Evolutionary conservation across 2,797 vertebrate genomes (phyloP).

Genomic region (Melanotaenia boesemani): DNA sequence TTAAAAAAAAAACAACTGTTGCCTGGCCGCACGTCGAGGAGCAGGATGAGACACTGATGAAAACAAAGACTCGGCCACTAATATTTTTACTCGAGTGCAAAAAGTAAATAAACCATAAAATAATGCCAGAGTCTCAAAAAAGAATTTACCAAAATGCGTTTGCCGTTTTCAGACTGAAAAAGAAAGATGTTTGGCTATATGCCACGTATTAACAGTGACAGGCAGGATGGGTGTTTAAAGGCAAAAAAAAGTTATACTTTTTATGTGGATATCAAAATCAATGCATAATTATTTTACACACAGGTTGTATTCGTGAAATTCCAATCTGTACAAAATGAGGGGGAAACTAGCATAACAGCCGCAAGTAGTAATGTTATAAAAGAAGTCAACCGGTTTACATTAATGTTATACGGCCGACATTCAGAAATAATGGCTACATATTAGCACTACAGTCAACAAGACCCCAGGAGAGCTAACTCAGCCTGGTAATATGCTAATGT

Average conservation of each 20-base stretch:
- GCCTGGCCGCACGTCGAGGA: slow-evolving; percentile 62
- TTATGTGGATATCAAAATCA: background rate
- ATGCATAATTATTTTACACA: too few relatives aligned
- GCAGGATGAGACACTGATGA: slow-evolving; percentile 43
- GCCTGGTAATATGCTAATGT: slow-evolving; percentile 66
- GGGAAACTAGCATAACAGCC: background rate
- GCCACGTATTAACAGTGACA: slow-evolving; percentile 14
- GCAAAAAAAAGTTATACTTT: slow-evolving; percentile 13
- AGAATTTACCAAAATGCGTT: accelerated
- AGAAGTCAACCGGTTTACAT: slow-evolving; percentile 16
- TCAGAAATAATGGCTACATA: background rate
- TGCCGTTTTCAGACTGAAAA: background rate
- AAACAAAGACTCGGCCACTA: slow-evolving; percentile 69
- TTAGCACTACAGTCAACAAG: slow-evolving; percentile 4
- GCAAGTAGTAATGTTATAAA: slow-evolving; percentile 3
- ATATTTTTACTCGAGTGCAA: slow-evolving; percentile 54
- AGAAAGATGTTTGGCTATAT: background rate
- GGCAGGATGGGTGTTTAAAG: background rate
- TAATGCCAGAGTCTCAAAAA: background rate
- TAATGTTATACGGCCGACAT: slow-evolving; percentile 19
- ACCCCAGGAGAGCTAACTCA: slow-evolving; percentile 28
- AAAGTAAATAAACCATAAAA: slow-evolving; percentile 20
- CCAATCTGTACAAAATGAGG: slow-evolving; percentile 19
- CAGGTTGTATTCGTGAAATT: background rate
- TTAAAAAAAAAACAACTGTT: slow-evolving; percentile 75